Evolutionary conservation across 2,797 vertebrate genomes (phyloP), one percentile per base, ranked within the genome.

Genomic region (Tenualosa thibaudeaui): DNA sequence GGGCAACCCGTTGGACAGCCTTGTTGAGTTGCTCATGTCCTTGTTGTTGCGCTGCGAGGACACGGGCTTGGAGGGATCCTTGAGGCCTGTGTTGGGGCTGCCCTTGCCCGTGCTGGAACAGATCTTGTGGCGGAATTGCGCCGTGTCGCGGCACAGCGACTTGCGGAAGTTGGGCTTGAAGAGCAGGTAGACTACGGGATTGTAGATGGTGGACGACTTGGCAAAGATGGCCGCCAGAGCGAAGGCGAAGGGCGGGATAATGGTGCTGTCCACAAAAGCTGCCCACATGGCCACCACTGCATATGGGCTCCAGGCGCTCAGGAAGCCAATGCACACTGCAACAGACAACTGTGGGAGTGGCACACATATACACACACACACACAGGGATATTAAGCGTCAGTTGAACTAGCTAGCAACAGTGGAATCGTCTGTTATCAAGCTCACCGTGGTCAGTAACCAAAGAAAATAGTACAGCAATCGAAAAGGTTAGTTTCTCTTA

Each of bases 131-230:
- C 94, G 91, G 8, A 96, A 60, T 51, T 31, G 53, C 85, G 85
- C 86, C 0, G 90, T 96, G 93, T 95, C 93, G 87, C 88, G 91
- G 92, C 82, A 93, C 58, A 97, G 92, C 85, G 94, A 95, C 90
- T 92, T 93, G 0, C 97, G 96, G 84, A 97, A 97, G 91, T 93
- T 97, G 82, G 93, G 97, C 88, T 98, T 97, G 84, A 96, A 94
- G 37, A 97, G 92, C 89, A 98, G 94, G 90, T 96, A 96, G 81
- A 97, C 94, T 88, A 96, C 75, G 0, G 96, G 96, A 90, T 97
- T 97, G 94, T 97, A 97, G 90, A 96, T 93, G 0, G 96, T 96
- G 0, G 97, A 98, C 82, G 97, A 96, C 89, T 97, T 97, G 90
- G 97, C 96, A 56, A 95, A 96, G 50, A 92, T 82, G 0, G 96